Evolutionary conservation across 2,113 vertebrate genomes (phyloP).

Genomic region (Daphoenositta chrysoptera): DNA sequence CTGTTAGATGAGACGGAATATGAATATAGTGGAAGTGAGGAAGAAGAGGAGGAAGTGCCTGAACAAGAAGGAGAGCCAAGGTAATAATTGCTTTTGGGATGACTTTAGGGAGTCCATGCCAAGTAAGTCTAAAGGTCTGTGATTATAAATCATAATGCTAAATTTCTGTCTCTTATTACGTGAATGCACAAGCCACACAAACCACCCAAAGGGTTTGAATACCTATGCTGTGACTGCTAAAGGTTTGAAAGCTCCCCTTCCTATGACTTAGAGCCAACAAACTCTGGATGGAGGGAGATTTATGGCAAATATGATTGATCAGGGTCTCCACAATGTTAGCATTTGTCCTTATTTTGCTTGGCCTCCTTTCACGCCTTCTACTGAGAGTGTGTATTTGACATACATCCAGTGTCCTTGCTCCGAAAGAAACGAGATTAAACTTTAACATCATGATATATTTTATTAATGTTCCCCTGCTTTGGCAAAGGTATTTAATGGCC

Average conservation of each 20-base stretch:
- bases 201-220: not conserved
- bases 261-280: not conserved
- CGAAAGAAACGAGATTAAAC: not conserved
- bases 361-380: slow-evolving; percentile 16
- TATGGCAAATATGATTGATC: not conserved
- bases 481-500: slow-evolving; percentile 13
- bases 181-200: not conserved
- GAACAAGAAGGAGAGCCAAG: slow-evolving; percentile 98
- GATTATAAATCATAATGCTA: not conserved
- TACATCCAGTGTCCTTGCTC: not conserved
- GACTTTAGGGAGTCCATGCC: not conserved
- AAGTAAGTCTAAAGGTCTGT: not conserved
- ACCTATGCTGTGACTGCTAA: not conserved
- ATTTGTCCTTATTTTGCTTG: not conserved
- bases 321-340: not conserved
- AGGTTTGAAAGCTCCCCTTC: not conserved
- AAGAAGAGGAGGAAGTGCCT: slow-evolving; percentile 95
- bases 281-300: not conserved
- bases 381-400: not conserved
- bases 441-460: slow-evolving; percentile 2
- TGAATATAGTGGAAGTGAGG: slow-evolving; percentile 98
- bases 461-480: slow-evolving; percentile 6
- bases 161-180: not conserved
- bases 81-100: slow-evolving; percentile 60
- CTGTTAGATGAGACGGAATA: slow-evolving; percentile 94